phyloP scores from a whole-genome alignment of 1,140 invertebrate genomes.

The Sycobia sp. region DNA sequence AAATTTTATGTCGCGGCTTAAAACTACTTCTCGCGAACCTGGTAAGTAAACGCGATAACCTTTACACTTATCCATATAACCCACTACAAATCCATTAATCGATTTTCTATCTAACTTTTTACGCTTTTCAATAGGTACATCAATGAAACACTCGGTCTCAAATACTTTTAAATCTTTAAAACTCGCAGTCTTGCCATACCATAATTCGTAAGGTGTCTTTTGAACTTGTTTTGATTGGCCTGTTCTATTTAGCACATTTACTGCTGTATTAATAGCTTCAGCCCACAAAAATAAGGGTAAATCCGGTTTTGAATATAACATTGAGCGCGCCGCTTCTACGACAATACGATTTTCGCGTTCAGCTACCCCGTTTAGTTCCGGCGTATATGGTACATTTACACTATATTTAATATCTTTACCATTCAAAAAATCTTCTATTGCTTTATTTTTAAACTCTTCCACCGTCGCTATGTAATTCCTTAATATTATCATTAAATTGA shows the following conservation, averaged over 20 bases:
- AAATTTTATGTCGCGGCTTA: conserved; percentile 22
- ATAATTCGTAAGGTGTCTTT: conserved; percentile 18
- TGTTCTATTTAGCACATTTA: conserved; percentile 2
- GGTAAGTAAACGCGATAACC: conserved; percentile 30
- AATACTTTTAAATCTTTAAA: conserved; percentile 14
- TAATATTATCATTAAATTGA: conserved; percentile 1
- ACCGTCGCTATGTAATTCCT: conserved; percentile 11
- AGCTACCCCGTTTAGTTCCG: conserved; percentile 9
- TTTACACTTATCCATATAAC: conserved; percentile 22
- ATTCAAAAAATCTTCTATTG: background rate
- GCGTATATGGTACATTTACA: background rate
- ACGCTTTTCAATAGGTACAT: conserved; percentile 5
- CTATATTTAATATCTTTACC: conserved; percentile 2
- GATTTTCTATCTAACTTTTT: conserved; percentile 22
- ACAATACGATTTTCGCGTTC: conserved; percentile 9
- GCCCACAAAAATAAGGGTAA: conserved; percentile 15
- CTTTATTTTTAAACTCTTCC: conserved; percentile 19
- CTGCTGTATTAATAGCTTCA: conserved; percentile 10
- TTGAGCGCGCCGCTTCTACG: conserved; percentile 1
- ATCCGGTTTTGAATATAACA: conserved; percentile 8
- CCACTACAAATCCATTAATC: conserved; percentile 21
- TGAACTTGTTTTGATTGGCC: background rate
- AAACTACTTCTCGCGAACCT: background rate
- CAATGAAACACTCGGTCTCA: conserved; percentile 10
- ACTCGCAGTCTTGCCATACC: background rate